Percentiles rank a stretch among this genome's conserved stretches.
Evolutionary conservation across 2,888 invertebrate species (phyloP).

Genomic region (Brassicogethes aeneus): DNA sequence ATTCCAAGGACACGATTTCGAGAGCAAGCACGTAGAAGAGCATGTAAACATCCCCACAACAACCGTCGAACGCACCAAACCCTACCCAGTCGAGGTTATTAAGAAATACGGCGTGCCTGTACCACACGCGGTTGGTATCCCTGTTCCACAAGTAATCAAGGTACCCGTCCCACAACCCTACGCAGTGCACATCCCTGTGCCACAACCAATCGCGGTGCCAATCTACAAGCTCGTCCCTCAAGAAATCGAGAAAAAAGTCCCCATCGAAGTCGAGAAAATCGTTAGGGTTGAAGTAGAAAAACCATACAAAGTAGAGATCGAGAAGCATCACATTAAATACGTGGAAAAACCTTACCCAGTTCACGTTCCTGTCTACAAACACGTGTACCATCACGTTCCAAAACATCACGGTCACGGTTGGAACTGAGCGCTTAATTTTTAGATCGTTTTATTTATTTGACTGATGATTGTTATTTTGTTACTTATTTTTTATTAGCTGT

Average conservation of each 20-base stretch:
- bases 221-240: slow-evolving; percentile 66
- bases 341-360: slow-evolving; percentile 63
- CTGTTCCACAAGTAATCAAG: slow-evolving; percentile 60
- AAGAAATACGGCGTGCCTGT: slow-evolving; percentile 67
- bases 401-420: slow-evolving; percentile 26
- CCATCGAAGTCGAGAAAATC: slow-evolving; percentile 65
- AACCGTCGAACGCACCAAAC: slow-evolving; percentile 59
- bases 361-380: slow-evolving; percentile 65
- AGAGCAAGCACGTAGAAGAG: slow-evolving; percentile 36
- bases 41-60: slow-evolving; percentile 41
- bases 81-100: slow-evolving; percentile 59
- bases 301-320: slow-evolving; percentile 67
- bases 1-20: slow-evolving; percentile 29
- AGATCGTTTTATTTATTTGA: background rate
- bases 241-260: slow-evolving; percentile 62
- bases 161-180: slow-evolving; percentile 68
- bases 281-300: slow-evolving; percentile 63
- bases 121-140: slow-evolving; percentile 63
- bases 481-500: background rate
- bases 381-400: slow-evolving; percentile 55
- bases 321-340: slow-evolving; percentile 60
- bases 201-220: slow-evolving; percentile 64
- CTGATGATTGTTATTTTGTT: background rate
- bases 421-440: slow-evolving; percentile 16
- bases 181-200: slow-evolving; percentile 60